phyloP scores from a whole-genome alignment of 2,888 invertebrate species.

The Lypha dubia region DNA sequence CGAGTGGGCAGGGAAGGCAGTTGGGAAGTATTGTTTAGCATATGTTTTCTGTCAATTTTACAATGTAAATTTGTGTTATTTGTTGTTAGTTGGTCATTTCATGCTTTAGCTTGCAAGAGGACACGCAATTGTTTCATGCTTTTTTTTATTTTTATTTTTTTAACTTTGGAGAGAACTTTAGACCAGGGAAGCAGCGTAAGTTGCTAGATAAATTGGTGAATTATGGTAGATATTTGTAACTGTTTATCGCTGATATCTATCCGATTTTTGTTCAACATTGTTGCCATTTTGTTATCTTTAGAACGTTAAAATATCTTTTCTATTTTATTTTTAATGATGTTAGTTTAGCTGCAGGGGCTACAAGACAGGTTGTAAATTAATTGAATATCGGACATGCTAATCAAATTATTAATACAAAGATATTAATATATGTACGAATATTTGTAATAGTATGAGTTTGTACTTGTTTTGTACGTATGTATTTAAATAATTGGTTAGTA shows the following conservation, averaged over 20 bases:
- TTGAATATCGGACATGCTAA: background rate
- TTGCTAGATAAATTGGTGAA: constrained; percentile 19
- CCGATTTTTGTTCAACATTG: background rate
- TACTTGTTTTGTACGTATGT: background rate
- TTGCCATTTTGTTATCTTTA: background rate
- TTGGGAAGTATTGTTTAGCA: constrained; percentile 65
- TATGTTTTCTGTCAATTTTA: constrained; percentile 72
- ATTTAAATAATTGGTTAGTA: background rate
- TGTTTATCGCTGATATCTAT: constrained; percentile 39
- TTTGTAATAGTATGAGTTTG: background rate
- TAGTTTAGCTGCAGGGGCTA: background rate
- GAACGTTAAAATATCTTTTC: background rate
- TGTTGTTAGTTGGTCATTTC: constrained; percentile 17
- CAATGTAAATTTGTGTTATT: constrained; percentile 66
- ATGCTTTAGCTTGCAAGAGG: constrained; percentile 21
- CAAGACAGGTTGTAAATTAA: background rate
- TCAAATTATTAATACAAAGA: background rate
- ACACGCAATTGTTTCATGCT: constrained; percentile 49
- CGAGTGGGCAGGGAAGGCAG: no score
- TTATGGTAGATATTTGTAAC: constrained; percentile 48
- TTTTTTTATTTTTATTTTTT: background rate
- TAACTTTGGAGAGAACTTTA: background rate
- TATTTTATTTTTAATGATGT: background rate
- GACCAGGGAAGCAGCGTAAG: background rate
- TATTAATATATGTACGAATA: no score